These are phyloP conservation scores for Thomomys bottae DNA, from an alignment of 2,113 vertebrate genomes.

Conservation along the genomic window DNA sequence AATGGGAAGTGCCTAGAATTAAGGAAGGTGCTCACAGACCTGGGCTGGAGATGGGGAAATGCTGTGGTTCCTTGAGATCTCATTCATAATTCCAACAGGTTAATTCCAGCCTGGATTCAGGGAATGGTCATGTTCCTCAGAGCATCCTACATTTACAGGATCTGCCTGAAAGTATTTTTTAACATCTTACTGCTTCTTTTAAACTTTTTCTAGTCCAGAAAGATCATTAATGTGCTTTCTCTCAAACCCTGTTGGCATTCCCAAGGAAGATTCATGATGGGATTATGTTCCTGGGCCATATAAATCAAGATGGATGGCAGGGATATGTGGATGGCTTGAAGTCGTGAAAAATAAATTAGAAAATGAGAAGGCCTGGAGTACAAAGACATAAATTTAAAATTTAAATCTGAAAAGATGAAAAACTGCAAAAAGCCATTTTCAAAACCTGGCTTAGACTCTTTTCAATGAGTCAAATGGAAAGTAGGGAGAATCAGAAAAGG, in stretches of 20 bases:
- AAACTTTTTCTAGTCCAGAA: constrained; percentile 72
- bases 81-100: not conserved
- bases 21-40: not conserved
- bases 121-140: not conserved
- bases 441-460: constrained; percentile 70
- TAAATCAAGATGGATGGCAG: constrained; percentile 86
- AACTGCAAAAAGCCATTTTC: constrained; percentile 69
- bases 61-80: not conserved
- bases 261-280: constrained; percentile 84
- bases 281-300: constrained; percentile 82
- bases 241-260: constrained; percentile 76
- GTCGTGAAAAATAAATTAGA: constrained; percentile 85
- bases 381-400: constrained; percentile 83
- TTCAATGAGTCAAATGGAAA: constrained; percentile 40
- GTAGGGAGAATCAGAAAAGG: not conserved
- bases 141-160: not conserved
- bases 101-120: not conserved
- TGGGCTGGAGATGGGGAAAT: not conserved
- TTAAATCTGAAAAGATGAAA: constrained; percentile 68
- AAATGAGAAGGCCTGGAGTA: constrained; percentile 73
- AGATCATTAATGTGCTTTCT: constrained; percentile 72
- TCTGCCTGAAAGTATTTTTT: constrained; percentile 63
- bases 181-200: constrained; percentile 68
- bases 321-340: constrained; percentile 83
- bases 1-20: not conserved